Conservation (phyloP, 2,797 vertebrate species). For the Saxicola maurus region DNA sequence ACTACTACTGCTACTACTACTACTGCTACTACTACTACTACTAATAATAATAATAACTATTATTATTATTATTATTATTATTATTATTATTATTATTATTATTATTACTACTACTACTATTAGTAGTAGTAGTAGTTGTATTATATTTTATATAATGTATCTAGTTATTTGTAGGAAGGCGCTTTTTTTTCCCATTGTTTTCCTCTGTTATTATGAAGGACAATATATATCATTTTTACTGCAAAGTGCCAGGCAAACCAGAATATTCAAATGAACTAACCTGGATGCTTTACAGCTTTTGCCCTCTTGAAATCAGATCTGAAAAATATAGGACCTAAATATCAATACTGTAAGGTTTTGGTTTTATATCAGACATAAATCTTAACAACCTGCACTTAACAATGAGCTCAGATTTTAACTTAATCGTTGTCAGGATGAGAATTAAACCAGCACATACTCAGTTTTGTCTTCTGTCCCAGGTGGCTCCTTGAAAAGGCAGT, state of each 20-base stretch:
- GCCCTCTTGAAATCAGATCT: conserved; percentile 47
- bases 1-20: neutral
- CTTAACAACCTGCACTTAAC: neutral
- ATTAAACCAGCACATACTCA: neutral
- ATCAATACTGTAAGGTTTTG: conserved; percentile 52
- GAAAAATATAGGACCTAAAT: conserved; percentile 56
- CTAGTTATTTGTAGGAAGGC: neutral
- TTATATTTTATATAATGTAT: too few relatives aligned
- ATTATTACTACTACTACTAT: too few relatives aligned
- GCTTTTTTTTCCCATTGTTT: neutral
- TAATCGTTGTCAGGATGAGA: conserved; percentile 39
- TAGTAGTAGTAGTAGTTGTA: too few relatives aligned
- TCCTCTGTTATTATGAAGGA: conserved; percentile 21
- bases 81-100: neutral
- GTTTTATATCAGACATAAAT: conserved; percentile 60
- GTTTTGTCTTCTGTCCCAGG: conserved; percentile 11
- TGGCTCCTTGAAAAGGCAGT: conserved; percentile 12
- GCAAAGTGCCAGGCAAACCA: conserved; percentile 35
- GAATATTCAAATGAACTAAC: conserved; percentile 42
- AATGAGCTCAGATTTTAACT: conserved; percentile 54
- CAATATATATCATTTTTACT: conserved; percentile 57
- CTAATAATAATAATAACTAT: too few relatives aligned
- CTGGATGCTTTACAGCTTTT: conserved; percentile 28
- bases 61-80: neutral
- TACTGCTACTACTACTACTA: too few relatives aligned